Evolutionary conservation across 2,888 invertebrate species (phyloP).

Genomic region (Drosophila aldrichi): DNA sequence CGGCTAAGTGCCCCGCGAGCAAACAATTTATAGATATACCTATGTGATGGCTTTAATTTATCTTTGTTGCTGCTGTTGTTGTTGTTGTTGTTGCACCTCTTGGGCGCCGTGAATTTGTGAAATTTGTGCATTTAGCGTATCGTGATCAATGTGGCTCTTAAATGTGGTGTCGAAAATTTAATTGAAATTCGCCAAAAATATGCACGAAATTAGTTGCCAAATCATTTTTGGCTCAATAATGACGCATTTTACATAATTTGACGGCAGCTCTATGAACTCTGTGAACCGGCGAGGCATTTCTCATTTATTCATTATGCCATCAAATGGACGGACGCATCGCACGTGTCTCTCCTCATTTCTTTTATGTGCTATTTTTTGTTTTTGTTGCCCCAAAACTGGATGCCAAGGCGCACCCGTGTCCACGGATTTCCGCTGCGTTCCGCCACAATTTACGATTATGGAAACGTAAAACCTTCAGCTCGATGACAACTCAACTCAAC

Average conservation of each 20-base stretch:
- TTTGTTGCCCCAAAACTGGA: slow-evolving; percentile 15
- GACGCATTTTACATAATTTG: slow-evolving; percentile 73
- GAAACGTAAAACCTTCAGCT: slow-evolving; percentile 31
- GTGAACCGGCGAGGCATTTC: slow-evolving; percentile 50
- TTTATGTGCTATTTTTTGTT: background rate
- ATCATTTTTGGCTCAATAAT: slow-evolving; percentile 54
- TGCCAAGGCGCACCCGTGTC: slow-evolving; percentile 30
- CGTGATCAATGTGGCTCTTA: slow-evolving; percentile 57
- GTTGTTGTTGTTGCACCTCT: slow-evolving; percentile 41
- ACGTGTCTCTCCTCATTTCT: slow-evolving; percentile 7
- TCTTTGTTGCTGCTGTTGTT: slow-evolving; percentile 39
- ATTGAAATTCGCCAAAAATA: slow-evolving; percentile 42
- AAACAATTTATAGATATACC: slow-evolving; percentile 25
- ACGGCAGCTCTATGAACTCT: slow-evolving; percentile 69
- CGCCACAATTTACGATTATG: slow-evolving; percentile 5
- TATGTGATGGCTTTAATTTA: slow-evolving; percentile 56
- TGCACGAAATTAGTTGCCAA: slow-evolving; percentile 63
- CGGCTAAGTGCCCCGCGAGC: slow-evolving; percentile 42
- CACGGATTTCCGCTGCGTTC: slow-evolving; percentile 41
- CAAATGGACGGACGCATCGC: slow-evolving; percentile 45
- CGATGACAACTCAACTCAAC: slow-evolving; percentile 17
- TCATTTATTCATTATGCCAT: slow-evolving; percentile 47
- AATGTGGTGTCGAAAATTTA: slow-evolving; percentile 28
- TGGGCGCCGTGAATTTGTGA: slow-evolving; percentile 34
- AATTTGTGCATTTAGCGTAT: slow-evolving; percentile 34